Evolutionary conservation across 2,888 invertebrate genomes (phyloP), one percentile per base, ranked within the genome.

Genomic region (Diloba caeruleocephala): DNA sequence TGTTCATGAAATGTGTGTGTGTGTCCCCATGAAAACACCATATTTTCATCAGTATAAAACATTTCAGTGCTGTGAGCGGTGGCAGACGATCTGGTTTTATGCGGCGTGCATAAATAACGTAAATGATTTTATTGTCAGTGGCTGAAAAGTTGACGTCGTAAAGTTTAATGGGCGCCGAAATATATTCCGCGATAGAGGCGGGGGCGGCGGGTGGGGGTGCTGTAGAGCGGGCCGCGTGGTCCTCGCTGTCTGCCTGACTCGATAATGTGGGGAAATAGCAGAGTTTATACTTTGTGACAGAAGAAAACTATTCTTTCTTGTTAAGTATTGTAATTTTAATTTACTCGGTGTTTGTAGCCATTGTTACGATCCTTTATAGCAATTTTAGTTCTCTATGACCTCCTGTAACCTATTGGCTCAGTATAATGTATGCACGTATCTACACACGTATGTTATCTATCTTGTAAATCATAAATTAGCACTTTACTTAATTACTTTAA

Each of bases 141-240:
- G 72, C 82, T 84, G 82, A 82, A 85, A 85, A 86, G 85, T 87
- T 80, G 79, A 80, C 65, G 81, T 74, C 82, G 71, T 87, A 83
- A 86, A 85, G 78, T 85, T 83, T 82, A 82, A 85, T 81, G 80
- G 78, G 57, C 74, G 77, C 73, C 76, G 79, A 79, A 83, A 83
- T 82, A 79, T 79, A 82, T 81, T 79, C 75, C 62, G 65, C 59
- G 58, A 34, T 44, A 44, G 72, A 36, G 39, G 34, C n/a, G 17
- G 42, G 12, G 28, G 10, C 3, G 56, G n/a, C 17, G 29, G 0
- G 42, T 25, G 31, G 23, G 32, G 13, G 10, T 7, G 28, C 10
- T 19, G 19, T 9, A 25, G 33, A 10, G 60, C 9, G 45, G 17
- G 33, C 50, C 33, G 48, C 50, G 52, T 68, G 69, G 68, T 62